Conservation (phyloP, 23 tunicate genomes). For the Diplosoma virens region DNA sequence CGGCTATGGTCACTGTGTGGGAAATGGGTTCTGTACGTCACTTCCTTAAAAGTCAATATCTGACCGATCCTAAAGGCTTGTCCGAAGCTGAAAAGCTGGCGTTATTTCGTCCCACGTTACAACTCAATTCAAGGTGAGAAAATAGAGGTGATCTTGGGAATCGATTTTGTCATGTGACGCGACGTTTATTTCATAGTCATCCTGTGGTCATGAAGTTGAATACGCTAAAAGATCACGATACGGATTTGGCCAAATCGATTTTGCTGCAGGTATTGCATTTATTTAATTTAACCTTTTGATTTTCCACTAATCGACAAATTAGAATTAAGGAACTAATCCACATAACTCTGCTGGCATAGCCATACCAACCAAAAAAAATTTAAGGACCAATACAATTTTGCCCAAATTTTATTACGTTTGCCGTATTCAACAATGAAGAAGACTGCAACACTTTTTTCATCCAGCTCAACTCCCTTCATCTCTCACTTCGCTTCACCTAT, state of each 20-base stretch:
- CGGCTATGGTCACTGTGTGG: conserved; percentile 98
- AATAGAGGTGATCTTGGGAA: not conserved
- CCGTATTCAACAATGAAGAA: too few relatives aligned
- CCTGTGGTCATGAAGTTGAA: conserved; percentile 72
- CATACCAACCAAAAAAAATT: too few relatives aligned
- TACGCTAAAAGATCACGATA: conserved; percentile 40
- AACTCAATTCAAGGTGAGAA: conserved; percentile 61
- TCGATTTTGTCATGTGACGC: not conserved
- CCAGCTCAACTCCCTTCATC: too few relatives aligned
- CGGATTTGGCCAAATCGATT: conserved; percentile 48
- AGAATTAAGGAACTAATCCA: too few relatives aligned
- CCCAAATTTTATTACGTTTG: too few relatives aligned
- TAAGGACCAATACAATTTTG: too few relatives aligned
- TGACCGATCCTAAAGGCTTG: conserved; percentile 80
- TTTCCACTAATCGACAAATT: too few relatives aligned
- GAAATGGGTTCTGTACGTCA: conserved; percentile 95
- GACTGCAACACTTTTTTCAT: too few relatives aligned
- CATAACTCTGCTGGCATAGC: too few relatives aligned
- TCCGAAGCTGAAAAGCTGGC: conserved; percentile 56
- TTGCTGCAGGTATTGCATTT: conserved; percentile 67
- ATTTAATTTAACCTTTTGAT: too few relatives aligned
- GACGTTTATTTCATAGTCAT: conserved; percentile 50
- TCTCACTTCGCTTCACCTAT: too few relatives aligned
- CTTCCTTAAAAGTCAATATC: conserved; percentile 82
- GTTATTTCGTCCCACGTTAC: conserved; percentile 86